Conservation (phyloP, 2,888 invertebrate genomes). For the Xiphydria camelus region DNA sequence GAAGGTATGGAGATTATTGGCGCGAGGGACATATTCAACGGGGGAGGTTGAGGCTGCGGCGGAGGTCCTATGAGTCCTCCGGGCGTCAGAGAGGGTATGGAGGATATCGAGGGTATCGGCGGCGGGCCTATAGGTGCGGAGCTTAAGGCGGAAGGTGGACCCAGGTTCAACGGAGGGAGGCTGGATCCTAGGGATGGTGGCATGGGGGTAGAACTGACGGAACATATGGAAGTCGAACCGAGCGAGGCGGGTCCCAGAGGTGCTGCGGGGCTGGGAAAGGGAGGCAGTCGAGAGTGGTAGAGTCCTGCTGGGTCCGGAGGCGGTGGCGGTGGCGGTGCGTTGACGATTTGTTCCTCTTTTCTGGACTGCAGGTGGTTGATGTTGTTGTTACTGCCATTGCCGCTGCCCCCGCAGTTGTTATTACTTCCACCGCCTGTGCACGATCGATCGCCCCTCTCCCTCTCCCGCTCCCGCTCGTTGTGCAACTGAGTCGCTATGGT, state of each 20-base stretch:
- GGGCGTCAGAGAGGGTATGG: slow-evolving; percentile 35
- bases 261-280: slow-evolving; percentile 39
- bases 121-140: slow-evolving; percentile 41
- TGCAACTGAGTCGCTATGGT: slow-evolving; percentile 62
- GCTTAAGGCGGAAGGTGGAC: slow-evolving; percentile 35
- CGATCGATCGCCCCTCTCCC: slow-evolving; percentile 53
- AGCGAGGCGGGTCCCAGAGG: slow-evolving; percentile 39
- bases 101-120: slow-evolving; percentile 36
- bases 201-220: slow-evolving; percentile 42
- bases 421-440: slow-evolving; percentile 2
- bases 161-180: slow-evolving; percentile 38
- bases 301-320: slow-evolving; percentile 21
- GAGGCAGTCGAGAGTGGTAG: slow-evolving; percentile 41
- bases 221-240: slow-evolving; percentile 40
- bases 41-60: slow-evolving; percentile 26
- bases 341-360: slow-evolving; percentile 40
- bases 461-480: slow-evolving; percentile 61
- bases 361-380: slow-evolving; percentile 36
- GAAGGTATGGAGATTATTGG: slow-evolving; percentile 48
- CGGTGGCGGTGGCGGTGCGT: slow-evolving; percentile 10
- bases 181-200: slow-evolving; percentile 36
- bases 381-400: slow-evolving; percentile 21
- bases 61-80: slow-evolving; percentile 37
- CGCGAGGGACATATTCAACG: slow-evolving; percentile 35
- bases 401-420: slow-evolving; percentile 20